Evolutionary conservation across 2,888 invertebrate species (phyloP), one percentile per base, ranked within the genome.

Genomic region (Polymixis lichenea): DNA sequence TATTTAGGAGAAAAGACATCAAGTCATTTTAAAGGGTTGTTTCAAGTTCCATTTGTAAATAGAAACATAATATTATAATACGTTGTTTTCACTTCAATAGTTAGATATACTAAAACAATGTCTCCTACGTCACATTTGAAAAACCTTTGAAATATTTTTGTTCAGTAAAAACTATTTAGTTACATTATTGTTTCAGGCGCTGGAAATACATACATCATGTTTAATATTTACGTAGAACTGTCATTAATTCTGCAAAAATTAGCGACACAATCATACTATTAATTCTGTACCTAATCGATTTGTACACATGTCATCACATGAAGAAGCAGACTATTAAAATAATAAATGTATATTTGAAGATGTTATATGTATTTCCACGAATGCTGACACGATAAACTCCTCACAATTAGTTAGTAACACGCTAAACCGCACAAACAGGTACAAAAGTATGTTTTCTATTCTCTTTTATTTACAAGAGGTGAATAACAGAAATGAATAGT

Each of bases 401-500:
- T 84, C 88, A 88, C 85, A 83, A 83, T 85, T 82, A 86, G 88
- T 89, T 89, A 88, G 89, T 90, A 89, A 92, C 90, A 90, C 90
- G 90, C 90, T 93, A 91, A 93, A 93, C 91, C 92, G 90, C 91
- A 91, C 90, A 88, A 93, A 94, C 95, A 96, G 95, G 95, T 95
- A 95, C 95, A 95, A 95, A 95, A 95, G 95, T 95, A 95, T 95
- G 89, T 91, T 88, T 89, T 90, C 90, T 89, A 89, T 89, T 89
- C 88, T 87, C 89, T 91, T 92, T 92, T 95, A 94, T 94, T 92
- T 94, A 95, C 94, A 95, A 92, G 90, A 93, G 91, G 90, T 87
- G 88, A 90, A 91, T 84, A 86, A 88, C 87, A 86, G 89, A 86
- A 87, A 89, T 87, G 86, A 90, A 88, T 80, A 81, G 84, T 86